phyloP scores from a whole-genome alignment of 2,888 invertebrate genomes.

The Mantis religiosa region DNA sequence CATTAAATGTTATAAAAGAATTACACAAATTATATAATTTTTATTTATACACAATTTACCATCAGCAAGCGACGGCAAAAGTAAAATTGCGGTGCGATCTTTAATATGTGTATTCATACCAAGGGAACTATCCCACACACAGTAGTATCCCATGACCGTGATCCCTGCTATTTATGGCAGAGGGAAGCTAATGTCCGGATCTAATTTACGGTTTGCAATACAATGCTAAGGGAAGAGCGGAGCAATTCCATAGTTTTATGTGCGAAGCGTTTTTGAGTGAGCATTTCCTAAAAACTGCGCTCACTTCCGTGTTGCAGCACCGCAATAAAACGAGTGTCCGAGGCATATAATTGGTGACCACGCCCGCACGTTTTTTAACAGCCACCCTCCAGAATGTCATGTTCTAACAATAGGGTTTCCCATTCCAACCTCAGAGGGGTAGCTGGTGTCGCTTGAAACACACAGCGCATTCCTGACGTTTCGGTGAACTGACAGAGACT shows the following conservation, averaged over 20 bases:
- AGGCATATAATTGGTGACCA: background rate
- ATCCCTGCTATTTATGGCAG: no score
- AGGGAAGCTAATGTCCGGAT: no score
- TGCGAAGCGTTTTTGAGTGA: background rate
- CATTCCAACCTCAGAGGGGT: background rate
- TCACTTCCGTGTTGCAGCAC: background rate
- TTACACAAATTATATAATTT: no score
- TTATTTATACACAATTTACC: no score
- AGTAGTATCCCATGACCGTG: no score
- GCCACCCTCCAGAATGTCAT: background rate
- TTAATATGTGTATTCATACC: no score
- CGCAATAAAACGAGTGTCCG: background rate
- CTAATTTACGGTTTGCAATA: no score
- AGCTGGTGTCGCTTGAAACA: background rate
- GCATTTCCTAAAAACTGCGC: background rate
- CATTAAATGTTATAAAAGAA: no score
- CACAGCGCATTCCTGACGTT: background rate
- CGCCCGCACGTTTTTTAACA: background rate
- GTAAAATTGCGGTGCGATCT: no score
- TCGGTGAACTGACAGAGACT: background rate
- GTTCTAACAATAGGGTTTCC: background rate
- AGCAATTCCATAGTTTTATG: background rate
- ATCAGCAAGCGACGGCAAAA: no score
- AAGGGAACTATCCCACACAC: no score
- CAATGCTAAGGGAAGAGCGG: no score